Evolutionary conservation across 2,113 vertebrate species (phyloP), one percentile per base, ranked within the genome.

Genomic region (Tinamus guttatus): DNA sequence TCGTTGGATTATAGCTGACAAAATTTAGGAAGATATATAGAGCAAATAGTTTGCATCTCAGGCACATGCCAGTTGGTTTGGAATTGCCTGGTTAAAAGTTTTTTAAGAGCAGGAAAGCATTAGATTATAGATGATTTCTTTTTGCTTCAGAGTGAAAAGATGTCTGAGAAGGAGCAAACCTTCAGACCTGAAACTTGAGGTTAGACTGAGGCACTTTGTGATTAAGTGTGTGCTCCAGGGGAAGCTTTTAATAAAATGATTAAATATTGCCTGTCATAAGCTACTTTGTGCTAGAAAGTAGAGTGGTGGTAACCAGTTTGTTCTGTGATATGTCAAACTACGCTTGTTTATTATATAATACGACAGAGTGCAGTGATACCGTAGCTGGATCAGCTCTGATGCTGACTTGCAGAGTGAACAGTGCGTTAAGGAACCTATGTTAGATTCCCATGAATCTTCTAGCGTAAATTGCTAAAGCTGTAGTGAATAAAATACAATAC

Each of bases 91-190:
- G 12, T 77, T 70, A 27, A 34, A 68, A 68, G 30, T 47, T 75
- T 7, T 81, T 11, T 65, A 32, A 21, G 36, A 67, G 63, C 73
- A 58, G 40, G 43, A n/a, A 74, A 32, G 28, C 17, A 28, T 38
- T 40, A 24, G 45, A 19, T 16, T 19, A 12, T 28, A 22, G 51
- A 21, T 36, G 11, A 7, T 58, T 86, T 51, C 32, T 68, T 70
- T 20, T 8, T 59, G 52, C 34, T 41, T 78, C 0, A 0, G 7
- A 41, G 52, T 34, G 68, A 59, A 13, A 76, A 52, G 38, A 43
- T 79, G 36, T 59, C 51, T 63, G 59, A 87, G 58, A 62, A 87
- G 19, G n/a, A 60, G 30, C 36, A 87, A 79, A 47, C 1, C 1
- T 36, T 9, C 77, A 77, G 28, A 47, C 4, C 43, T 85, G 51